A percentile compares a stretch with the other conserved stretches of the same genome.
phyloP scores from a whole-genome alignment of 2,888 invertebrate genomes.

The Strigamia transsilvanica region DNA sequence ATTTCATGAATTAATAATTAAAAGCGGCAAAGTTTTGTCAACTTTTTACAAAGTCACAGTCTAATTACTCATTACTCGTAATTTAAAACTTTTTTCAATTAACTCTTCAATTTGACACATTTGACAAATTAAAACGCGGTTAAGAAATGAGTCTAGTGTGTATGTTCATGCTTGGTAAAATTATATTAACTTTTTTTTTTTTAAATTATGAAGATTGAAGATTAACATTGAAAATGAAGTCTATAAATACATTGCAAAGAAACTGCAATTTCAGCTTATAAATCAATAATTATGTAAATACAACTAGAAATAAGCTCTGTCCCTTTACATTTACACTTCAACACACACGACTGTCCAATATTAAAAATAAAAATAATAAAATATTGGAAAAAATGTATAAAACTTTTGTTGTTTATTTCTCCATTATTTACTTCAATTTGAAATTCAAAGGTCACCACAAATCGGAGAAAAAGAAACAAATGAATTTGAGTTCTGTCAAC shows the following conservation, averaged over 20 bases:
- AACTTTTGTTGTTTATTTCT: no score
- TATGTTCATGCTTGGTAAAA: neutral
- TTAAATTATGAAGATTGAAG: neutral
- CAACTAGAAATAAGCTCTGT: no score
- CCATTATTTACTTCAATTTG: no score
- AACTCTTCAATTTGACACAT: conserved; percentile 26
- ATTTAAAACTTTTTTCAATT: conserved; percentile 27
- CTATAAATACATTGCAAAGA: no score
- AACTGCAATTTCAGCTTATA: no score
- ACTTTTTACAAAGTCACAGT: conserved; percentile 12
- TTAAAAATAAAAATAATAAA: neutral
- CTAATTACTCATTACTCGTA: neutral
- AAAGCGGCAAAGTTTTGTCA: neutral
- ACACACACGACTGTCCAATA: neutral
- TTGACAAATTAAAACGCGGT: conserved; percentile 14
- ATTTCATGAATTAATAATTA: conserved; percentile 19
- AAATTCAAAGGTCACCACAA: no score
- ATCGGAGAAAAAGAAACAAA: no score
- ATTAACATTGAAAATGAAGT: neutral
- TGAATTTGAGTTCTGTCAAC: no score
- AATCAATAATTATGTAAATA: no score
- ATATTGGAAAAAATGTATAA: no score
- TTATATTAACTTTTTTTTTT: neutral
- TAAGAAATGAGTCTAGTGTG: conserved; percentile 18
- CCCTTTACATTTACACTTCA: neutral